These are phyloP conservation scores for Eunapius fragilis DNA, from an alignment of 37 sponge, comb jelly and placozoan genomes.

Conservation along the genomic window DNA sequence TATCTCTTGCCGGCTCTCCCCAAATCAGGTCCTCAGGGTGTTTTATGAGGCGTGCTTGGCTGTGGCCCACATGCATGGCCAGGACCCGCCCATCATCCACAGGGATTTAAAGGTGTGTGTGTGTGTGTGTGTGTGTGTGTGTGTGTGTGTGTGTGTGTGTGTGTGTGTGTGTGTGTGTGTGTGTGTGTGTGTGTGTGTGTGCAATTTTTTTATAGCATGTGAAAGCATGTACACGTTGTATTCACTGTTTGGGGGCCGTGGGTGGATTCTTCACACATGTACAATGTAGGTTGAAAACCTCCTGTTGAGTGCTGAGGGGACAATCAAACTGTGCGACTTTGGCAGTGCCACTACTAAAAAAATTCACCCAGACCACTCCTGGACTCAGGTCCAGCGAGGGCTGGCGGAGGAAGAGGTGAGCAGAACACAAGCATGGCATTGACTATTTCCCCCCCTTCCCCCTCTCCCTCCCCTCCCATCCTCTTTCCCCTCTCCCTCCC, in stretches of 20 bases:
- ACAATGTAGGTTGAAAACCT: conserved; percentile 92
- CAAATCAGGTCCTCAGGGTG: conserved; percentile 77
- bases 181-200: not conserved
- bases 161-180: not conserved
- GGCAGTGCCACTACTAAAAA: conserved; percentile 90
- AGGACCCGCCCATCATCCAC: conserved; percentile 89
- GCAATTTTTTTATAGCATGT: not conserved
- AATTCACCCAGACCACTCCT: conserved; percentile 73
- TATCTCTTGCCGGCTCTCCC: conserved; percentile 25
- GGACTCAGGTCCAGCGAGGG: conserved; percentile 83
- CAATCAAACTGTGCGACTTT: conserved; percentile 95
- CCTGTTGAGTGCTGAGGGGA: conserved; percentile 60
- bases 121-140: not conserved
- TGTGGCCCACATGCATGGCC: conserved; percentile 87
- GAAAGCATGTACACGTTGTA: too few species aligned
- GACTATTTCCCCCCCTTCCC: too few species aligned
- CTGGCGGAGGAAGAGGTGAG: conserved; percentile 92
- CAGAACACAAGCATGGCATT: not conserved
- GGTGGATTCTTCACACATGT: not conserved
- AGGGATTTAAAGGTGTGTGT: conserved; percentile 89
- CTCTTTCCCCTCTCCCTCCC: not conserved
- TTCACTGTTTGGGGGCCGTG: too few species aligned
- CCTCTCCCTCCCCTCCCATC: too few species aligned
- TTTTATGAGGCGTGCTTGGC: conserved; percentile 89
- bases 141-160: not conserved